Evolutionary conservation across 2,888 invertebrate species (phyloP), one percentile per base, ranked within the genome.

Genomic region (Beris morrisii): DNA sequence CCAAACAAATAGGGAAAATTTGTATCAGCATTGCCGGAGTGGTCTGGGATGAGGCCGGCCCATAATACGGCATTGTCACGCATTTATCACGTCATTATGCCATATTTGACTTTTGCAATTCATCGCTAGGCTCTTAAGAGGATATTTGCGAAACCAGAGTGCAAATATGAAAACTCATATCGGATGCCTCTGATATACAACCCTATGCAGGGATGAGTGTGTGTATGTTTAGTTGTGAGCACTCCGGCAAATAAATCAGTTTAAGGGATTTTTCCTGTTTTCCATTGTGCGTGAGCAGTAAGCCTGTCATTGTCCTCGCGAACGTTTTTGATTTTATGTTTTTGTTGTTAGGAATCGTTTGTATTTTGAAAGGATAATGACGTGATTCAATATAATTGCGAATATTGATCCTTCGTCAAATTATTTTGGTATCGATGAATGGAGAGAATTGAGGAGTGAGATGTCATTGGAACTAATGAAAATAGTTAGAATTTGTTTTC

Each of bases 91-190:
- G 43, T 61, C 50, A 61, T 61, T 61, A 61, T 52, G 61, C 50
- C 50, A 61, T 61, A 61, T 61, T 61, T 61, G 61, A 61, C 61
- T 61, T 61, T 61, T 61, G 61, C 52, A 61, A 61, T 61, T 61
- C 61, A 61, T 61, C 61, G 61, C 50, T 48, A 58, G 50, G 38
- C 50, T 61, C 61, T 61, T 61, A 61, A 61, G 50, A 61, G 61
- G 61, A 50, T 61, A 61, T 61, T 61, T 61, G 61, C 61, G 50
- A 61, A 61, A 61, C 48, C 61, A 61, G 61, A 61, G 61, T 50
- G 50, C 50, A 61, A 61, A 61, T 61, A 61, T 61, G 61, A 50
- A 61, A n/a, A 61, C 50, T 50, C 61, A 48, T 61, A 61, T 61
- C 61, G 32, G 61, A 61, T 61, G 50, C 61, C 50, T 50, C 50